phyloP scores from a whole-genome alignment of 2,113 vertebrate genomes.

The Illadopsis cleaveri region DNA sequence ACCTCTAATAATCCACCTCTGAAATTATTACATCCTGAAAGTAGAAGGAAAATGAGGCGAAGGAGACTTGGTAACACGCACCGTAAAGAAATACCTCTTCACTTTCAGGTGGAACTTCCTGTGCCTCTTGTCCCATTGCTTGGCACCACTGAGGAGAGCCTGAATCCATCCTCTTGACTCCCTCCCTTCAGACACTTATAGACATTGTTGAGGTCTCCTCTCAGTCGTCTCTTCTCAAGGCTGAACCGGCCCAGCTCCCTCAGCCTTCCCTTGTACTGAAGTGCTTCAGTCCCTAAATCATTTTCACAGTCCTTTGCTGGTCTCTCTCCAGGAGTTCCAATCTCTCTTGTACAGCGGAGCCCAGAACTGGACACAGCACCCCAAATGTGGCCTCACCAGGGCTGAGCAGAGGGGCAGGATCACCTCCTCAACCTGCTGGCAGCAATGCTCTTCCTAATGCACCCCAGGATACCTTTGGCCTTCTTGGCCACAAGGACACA shows the following conservation, averaged over 20 bases:
- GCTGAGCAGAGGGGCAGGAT: background rate
- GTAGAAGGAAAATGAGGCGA: background rate
- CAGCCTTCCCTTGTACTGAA: background rate
- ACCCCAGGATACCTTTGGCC: too few species aligned
- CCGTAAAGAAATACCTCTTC: background rate
- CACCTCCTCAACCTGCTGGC: background rate
- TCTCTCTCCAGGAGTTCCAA: accelerated
- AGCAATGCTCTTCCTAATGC: background rate
- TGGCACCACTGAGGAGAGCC: accelerated
- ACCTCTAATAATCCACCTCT: accelerated
- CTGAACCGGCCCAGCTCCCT: background rate
- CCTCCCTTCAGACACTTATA: background rate
- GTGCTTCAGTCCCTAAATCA: background rate
- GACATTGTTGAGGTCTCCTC: background rate
- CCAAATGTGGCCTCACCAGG: background rate
- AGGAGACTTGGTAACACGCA: accelerated
- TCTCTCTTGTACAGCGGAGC: background rate
- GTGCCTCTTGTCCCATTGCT: background rate
- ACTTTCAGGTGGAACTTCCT: background rate
- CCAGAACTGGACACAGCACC: background rate
- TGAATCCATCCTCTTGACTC: background rate
- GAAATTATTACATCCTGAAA: background rate
- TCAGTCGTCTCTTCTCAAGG: background rate
- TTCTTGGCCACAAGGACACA: background rate
- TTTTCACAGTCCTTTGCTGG: background rate